A percentile compares a stretch with the other conserved stretches of the same genome.
These are phyloP conservation scores for Perizoma affinitatum DNA, from an alignment of 2,888 invertebrate species.

Conservation along the genomic window DNA sequence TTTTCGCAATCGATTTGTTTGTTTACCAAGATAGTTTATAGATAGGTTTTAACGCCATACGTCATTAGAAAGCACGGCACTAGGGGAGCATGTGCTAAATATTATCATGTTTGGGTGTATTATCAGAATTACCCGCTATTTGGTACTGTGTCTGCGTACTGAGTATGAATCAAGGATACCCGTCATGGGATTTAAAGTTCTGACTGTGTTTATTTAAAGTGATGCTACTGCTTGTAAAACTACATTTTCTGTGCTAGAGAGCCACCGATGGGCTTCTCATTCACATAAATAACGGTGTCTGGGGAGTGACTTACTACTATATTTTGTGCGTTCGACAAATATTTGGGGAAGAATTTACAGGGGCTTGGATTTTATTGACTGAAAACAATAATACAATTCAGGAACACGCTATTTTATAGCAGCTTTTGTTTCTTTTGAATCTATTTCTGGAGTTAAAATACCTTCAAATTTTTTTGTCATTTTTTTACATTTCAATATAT, in stretches of 20 bases:
- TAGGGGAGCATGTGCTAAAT: no score
- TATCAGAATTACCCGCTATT: no score
- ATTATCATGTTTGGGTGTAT: no score
- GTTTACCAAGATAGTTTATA: no score
- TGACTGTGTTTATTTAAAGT: not conserved
- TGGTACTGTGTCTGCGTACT: no score
- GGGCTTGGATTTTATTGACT: slow-evolving; percentile 22
- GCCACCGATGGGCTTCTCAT: slow-evolving; percentile 23
- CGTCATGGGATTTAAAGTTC: no score
- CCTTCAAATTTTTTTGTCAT: not conserved
- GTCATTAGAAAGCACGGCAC: no score
- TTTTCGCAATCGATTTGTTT: no score
- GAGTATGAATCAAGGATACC: no score
- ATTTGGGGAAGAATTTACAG: slow-evolving; percentile 24
- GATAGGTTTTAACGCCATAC: no score
- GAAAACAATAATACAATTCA: slow-evolving; percentile 13
- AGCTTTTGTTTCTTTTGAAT: not conserved
- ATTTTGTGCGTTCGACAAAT: slow-evolving; percentile 32
- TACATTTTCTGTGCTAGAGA: slow-evolving; percentile 11
- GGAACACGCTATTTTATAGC: not conserved
- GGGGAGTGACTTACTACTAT: slow-evolving; percentile 25
- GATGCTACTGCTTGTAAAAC: slow-evolving; percentile 4
- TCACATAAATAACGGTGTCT: slow-evolving; percentile 32
- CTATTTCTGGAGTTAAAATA: not conserved
- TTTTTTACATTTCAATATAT: not conserved